phyloP scores from a whole-genome alignment of 2,113 vertebrate species.

The Alces alces region DNA sequence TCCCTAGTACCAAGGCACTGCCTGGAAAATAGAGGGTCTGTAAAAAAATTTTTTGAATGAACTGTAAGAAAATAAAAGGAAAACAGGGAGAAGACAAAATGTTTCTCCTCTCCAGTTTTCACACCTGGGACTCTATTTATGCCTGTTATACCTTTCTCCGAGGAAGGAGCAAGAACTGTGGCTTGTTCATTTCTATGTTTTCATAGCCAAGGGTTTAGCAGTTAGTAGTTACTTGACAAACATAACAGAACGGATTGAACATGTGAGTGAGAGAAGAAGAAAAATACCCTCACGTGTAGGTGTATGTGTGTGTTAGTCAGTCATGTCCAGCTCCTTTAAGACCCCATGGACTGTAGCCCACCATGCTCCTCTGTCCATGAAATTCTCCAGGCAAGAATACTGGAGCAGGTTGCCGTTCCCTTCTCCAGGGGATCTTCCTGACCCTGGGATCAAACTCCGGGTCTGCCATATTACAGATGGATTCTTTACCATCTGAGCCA shows the following conservation, averaged over 20 bases:
- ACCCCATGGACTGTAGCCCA: neutral
- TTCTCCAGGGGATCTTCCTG: neutral
- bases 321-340: neutral
- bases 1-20: neutral
- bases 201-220: neutral
- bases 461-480: neutral
- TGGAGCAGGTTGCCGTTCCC: neutral
- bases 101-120: neutral
- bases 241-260: neutral
- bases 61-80: neutral
- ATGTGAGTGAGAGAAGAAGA: neutral
- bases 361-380: neutral
- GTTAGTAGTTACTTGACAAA: neutral
- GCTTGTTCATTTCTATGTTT: neutral
- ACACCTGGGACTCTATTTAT: neutral
- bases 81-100: neutral
- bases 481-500: neutral
- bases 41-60: neutral
- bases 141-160: neutral
- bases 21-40: neutral
- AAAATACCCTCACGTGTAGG: neutral
- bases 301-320: neutral
- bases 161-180: neutral
- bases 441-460: neutral
- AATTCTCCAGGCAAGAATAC: neutral